A percentile compares a stretch with the other conserved stretches of the same genome.
These are phyloP conservation scores for Oryzias celebensis DNA, from an alignment of 2,113 vertebrate species.

Conservation along the genomic window DNA sequence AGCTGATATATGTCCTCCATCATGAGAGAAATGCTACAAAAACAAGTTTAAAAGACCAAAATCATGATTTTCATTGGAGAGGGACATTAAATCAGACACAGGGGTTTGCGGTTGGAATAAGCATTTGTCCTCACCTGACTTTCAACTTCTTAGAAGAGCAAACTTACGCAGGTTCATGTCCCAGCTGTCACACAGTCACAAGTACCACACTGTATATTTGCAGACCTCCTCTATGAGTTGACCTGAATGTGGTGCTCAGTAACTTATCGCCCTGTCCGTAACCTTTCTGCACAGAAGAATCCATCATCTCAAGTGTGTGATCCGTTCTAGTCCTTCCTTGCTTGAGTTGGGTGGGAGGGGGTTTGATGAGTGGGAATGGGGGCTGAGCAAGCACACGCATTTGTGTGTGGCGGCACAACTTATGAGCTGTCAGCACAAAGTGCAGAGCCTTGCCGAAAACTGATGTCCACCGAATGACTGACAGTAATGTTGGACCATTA, in stretches of 20 bases:
- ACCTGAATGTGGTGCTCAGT: conserved; percentile 52
- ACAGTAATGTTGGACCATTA: conserved; percentile 71
- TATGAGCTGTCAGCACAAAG: conserved; percentile 78
- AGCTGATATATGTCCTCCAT: no score
- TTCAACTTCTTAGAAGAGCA: conserved; percentile 1
- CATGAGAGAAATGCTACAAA: no score
- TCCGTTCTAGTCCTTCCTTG: conserved; percentile 70
- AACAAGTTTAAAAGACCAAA: no score
- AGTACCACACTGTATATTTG: conserved; percentile 60
- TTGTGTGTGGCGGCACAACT: conserved; percentile 55
- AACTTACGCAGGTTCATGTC: conserved; percentile 35
- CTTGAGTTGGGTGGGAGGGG: conserved; percentile 27
- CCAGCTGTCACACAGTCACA: conserved; percentile 58
- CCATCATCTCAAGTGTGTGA: conserved; percentile 75
- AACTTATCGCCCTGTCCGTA: conserved; percentile 70
- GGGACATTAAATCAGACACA: conserved; percentile 22
- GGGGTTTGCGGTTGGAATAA: conserved; percentile 27
- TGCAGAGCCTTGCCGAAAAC: conserved; percentile 73
- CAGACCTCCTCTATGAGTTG: conserved; percentile 47
- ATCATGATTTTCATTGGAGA: no score
- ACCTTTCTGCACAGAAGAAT: conserved; percentile 69
- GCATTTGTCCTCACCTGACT: conserved; percentile 18
- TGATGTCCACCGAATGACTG: conserved; percentile 68
- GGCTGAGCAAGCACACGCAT: conserved; percentile 56
- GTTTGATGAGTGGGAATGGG: conserved; percentile 12